Base-by-base conservation (phyloP, 2,797 vertebrate genomes). In the Decapterus maruadsi region DNA sequence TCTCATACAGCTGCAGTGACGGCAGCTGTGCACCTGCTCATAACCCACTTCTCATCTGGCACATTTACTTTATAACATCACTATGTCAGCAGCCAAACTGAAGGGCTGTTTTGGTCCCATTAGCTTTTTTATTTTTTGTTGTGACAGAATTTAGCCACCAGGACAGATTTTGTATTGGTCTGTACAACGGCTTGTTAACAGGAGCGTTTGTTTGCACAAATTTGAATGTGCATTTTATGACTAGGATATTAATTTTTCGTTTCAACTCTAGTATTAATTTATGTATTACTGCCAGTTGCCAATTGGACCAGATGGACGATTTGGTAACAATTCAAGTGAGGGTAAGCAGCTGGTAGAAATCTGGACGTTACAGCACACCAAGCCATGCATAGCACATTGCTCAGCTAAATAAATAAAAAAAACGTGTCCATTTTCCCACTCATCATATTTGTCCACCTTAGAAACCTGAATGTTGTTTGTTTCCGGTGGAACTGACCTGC, bases 81-180 rank as follows among this genome's bases (percentile, higher is more conserved):
- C 20, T 10, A 8, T 38, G 16, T 57, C 31, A 19, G 7, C 34
- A 11, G 56, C 56, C 55, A 56, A 17, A n/a, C 29, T 38, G 9
- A 38, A 38, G 17, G 9, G 10, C 7, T 22, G 64, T 51, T 51
- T 68, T 53, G 46, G 45, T 48, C 20, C 7, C 48, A 70, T 71
- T 63, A 58, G 38, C 42, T 42, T 58, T 67, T 55, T 48, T 57
- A 57, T 31, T 55, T 55, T 26, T 56, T 38, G 38, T 26, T 60
- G 29, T 46, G n/a, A 45, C 46, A 50, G 19, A n/a, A 9, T 20
- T n/a, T 2, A 46, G 17, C 45, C 45, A 6, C 45, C 19, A 9
- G 48, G 19, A n/a, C 19, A 50, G 48, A 20, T 20, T 22, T 12
- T 22, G n/a, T 22, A 51, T 22, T 22, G 10, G 20, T 51, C 50